Evolutionary conservation across 1,140 invertebrate species (phyloP).

Genomic region (Epicauta chinensis): DNA sequence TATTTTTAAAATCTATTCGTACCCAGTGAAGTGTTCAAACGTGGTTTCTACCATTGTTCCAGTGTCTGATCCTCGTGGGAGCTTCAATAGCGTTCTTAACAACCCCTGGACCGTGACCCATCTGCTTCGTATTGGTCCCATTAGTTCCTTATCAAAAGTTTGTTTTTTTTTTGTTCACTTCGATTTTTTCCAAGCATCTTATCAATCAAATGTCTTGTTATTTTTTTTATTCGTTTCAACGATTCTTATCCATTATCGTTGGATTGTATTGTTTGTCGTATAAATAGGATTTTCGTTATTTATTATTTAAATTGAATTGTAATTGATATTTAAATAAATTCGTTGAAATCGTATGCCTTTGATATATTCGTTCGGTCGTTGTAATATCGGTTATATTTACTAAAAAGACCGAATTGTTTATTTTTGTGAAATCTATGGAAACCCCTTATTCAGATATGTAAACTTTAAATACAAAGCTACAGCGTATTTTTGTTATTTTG

Average conservation of each 20-base stretch:
- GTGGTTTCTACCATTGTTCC: conserved; percentile 16
- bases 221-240: background rate
- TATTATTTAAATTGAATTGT: too few species aligned
- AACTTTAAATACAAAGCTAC: conserved; percentile 17
- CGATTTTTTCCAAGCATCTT: background rate
- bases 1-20: conserved; percentile 2
- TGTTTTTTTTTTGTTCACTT: conserved; percentile 4
- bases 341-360: too few species aligned
- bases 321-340: too few species aligned
- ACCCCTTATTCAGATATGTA: conserved; percentile 21
- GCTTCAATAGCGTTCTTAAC: conserved; percentile 9
- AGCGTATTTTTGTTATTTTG: conserved; percentile 19
- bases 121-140: conserved; percentile 11
- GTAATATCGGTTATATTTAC: too few species aligned
- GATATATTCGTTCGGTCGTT: too few species aligned
- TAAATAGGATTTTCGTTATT: too few species aligned
- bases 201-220: conserved; percentile 10
- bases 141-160: conserved; percentile 11
- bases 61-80: conserved; percentile 14
- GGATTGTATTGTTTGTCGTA: too few species aligned
- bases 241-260: too few species aligned
- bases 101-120: conserved; percentile 10
- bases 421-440: conserved; percentile 21
- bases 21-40: conserved; percentile 12
- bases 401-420: conserved; percentile 8